Conservation (phyloP, 2,888 invertebrate species). For the Noctua janthina region DNA sequence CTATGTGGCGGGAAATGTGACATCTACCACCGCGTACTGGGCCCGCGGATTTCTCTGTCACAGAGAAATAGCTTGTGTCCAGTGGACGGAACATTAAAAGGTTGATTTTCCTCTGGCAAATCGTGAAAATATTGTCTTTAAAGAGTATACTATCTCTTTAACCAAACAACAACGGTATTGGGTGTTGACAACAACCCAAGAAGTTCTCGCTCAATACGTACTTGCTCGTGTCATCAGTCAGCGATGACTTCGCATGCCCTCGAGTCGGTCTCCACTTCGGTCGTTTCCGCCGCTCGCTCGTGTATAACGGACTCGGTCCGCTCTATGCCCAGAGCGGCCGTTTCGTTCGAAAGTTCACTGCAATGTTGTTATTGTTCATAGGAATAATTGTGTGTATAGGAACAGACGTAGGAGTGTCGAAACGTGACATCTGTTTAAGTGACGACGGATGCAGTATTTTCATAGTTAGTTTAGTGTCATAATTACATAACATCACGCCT, state of each 20-base stretch:
- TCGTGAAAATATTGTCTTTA: background rate
- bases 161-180: conserved; percentile 25
- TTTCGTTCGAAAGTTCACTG: conserved; percentile 79
- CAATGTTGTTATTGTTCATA: conserved; percentile 35
- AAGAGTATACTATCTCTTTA: conserved; percentile 55
- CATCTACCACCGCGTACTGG: background rate
- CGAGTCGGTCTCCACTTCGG: conserved; percentile 53
- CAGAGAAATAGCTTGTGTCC: background rate
- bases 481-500: background rate
- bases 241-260: conserved; percentile 71
- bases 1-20: background rate
- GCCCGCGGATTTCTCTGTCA: background rate
- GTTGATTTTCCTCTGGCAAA: background rate
- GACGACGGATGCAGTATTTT: too few species aligned
- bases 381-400: background rate
- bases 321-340: conserved; percentile 80
- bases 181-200: conserved; percentile 14
- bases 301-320: conserved; percentile 84
- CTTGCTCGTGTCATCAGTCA: conserved; percentile 74
- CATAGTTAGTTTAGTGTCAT: background rate
- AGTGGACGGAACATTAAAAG: background rate
- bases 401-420: background rate
- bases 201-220: conserved; percentile 6
- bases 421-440: too few species aligned
- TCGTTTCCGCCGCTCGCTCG: conserved; percentile 67